Base-by-base conservation (phyloP, 2,888 invertebrate species). In the Hyppa rectilinea region DNA sequence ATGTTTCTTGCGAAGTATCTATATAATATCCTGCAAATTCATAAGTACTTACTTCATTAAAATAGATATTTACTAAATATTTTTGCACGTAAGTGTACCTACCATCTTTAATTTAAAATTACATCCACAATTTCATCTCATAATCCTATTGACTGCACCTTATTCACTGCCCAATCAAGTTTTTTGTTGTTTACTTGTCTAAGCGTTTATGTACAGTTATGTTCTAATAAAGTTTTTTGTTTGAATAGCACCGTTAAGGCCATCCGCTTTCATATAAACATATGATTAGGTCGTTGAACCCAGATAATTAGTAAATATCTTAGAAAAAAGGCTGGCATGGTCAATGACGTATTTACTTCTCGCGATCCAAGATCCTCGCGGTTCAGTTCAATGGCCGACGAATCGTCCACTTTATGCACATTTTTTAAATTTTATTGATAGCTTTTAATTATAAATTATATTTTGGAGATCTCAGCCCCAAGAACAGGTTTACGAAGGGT, bases 201-300 rank as follows among this genome's bases (percentile, higher is more conserved):
- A n/a, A 10, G 1, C 6, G 47, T 56, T 70, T 52, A 69, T 45
- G 10, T 43, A 75, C 71, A 49, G 52, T 62, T 71, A 78, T 61
- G 12, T 40, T 45, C 38, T 23, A 34, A 29, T 40, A 23, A 26
- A 23, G 4, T 40, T 31, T 52, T n/a, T 62, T 47, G 31, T 50
- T 17, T 7, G 2, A 56, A 26, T 40, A 20, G 9, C 14, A 0
- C 38, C 52, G 47, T 62, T 77, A 71, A 10, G 26, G 36, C 2
- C 56, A 50, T 58, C 40, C 14, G 40, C 20, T 6, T 68, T 50
- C 14, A 40, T 47, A 52, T 5, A 9, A 20, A 43, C 14, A 29
- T 43, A n/a, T 29, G 17, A 38, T 2, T 10, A 43, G 71, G 47
- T 71, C 52, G 20, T 43, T 53, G 62, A 77, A 59, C 71, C 34